Conservation (phyloP, 2,797 vertebrate species). For the Thripadectes ignobilis region DNA sequence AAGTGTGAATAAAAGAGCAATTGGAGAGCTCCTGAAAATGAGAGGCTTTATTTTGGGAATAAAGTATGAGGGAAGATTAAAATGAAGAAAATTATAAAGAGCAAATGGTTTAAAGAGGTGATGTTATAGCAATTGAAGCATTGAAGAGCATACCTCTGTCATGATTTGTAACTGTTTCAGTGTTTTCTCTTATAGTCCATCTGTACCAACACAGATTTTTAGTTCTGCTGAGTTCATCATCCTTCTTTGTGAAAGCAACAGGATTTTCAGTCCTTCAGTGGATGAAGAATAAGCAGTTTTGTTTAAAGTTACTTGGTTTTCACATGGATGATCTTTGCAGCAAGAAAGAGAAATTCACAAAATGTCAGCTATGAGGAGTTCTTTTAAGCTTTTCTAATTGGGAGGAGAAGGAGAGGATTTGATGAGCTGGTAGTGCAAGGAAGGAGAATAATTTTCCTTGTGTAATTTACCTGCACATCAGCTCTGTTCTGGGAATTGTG, state of each 20-base stretch:
- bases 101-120: not conserved
- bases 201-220: not conserved
- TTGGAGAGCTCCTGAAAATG: not conserved
- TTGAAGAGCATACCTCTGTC: not conserved
- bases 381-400: not conserved
- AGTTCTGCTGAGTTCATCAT: not conserved
- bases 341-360: not conserved
- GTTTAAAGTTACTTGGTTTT: not conserved
- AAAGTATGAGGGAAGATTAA: not conserved
- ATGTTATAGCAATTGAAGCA: not conserved
- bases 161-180: not conserved
- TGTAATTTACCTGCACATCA: not conserved
- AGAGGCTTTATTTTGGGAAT: not conserved
- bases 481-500: not conserved
- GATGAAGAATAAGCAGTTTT: not conserved
- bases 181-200: not conserved
- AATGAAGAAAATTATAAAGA: not conserved
- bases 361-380: not conserved
- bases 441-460: not conserved
- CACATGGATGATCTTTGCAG: not conserved
- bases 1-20: not conserved
- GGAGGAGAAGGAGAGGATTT: not conserved
- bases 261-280: not conserved
- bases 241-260: not conserved
- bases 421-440: not conserved